Evolutionary conservation across 2,113 vertebrate genomes (phyloP), one percentile per base, ranked within the genome.

Genomic region (Jacana jacana): DNA sequence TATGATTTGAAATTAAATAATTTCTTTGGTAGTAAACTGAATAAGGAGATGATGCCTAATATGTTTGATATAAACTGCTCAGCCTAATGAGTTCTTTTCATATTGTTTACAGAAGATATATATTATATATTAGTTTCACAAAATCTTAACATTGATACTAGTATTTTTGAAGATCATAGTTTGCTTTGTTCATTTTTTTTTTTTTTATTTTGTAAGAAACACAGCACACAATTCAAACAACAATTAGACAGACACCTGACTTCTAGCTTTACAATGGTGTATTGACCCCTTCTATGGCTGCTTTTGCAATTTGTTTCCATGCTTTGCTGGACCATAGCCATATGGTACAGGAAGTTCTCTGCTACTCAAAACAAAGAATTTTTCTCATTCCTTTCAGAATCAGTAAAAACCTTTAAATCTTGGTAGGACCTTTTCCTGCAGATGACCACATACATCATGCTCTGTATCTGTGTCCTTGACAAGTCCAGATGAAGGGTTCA

Each of bases 1-100:
- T 97, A 98, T 97, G 83, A 98, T 98, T 98, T 97, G 96, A 98
- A 98, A 97, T 98, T 97, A 98, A 98, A 97, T 98, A 97, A 98
- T 98, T 97, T 96, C 70, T 93, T 63, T 87, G 84, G 97, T 95
- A 97, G 91, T 69, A 97, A 96, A 96, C 76, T 93, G 82, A 93
- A 96, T 82, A 97, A 97, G 81, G 78, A 97, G 89, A 97, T 97
- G 77, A 96, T 83, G 65, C 39, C 91, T 97, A 98, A 93, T 95
- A 92, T 92, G 78, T 87, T 97, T 95, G 85, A 97, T 92, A 72
- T 86, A 90, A 95, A 88, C 66, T 60, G 61, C 81, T 92, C 84
- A 82, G 65, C 25, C 75, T 83, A 89, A 73, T 25, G 6, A 93
- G 25, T 68, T 9, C 33, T 95, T 97, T 95, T 95, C 37, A 19